phyloP scores from a whole-genome alignment of 2,113 vertebrate species.

The Sporophila hypoxantha region DNA sequence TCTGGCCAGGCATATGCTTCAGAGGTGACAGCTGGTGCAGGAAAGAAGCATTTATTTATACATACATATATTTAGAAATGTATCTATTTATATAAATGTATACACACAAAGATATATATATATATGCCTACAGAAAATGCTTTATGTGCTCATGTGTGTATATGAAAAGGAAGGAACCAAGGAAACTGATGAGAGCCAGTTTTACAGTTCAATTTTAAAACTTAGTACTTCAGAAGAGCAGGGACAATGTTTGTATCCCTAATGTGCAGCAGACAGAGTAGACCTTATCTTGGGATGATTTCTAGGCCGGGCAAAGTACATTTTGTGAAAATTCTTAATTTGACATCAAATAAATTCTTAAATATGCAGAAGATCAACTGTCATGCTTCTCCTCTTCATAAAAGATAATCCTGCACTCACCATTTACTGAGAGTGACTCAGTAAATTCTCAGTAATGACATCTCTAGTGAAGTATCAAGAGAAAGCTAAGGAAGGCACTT shows the following conservation, averaged over 20 bases:
- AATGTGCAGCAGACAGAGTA: not conserved
- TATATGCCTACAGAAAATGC: not conserved
- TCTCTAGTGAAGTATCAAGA: constrained; percentile 34
- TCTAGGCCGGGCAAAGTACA: not conserved
- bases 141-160: not conserved
- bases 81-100: not conserved
- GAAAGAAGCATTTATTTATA: not conserved
- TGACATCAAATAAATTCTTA: constrained; percentile 40
- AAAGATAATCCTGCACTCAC: not conserved
- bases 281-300: not conserved
- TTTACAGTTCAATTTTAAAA: not conserved
- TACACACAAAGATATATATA: not conserved
- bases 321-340: constrained; percentile 16
- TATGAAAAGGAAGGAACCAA: not conserved
- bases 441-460: constrained; percentile 13
- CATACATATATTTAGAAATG: not conserved
- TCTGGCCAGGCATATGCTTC: not conserved
- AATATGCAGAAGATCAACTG: constrained; percentile 9
- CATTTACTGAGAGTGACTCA: constrained; percentile 12
- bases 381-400: not conserved
- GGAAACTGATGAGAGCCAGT: not conserved
- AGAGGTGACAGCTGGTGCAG: constrained; percentile 34
- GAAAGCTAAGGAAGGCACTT: not conserved
- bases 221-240: not conserved
- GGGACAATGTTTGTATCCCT: not conserved